These are phyloP conservation scores for Diploscapter pachys DNA, from an alignment of 1,140 invertebrate genomes.

Conservation along the genomic window DNA sequence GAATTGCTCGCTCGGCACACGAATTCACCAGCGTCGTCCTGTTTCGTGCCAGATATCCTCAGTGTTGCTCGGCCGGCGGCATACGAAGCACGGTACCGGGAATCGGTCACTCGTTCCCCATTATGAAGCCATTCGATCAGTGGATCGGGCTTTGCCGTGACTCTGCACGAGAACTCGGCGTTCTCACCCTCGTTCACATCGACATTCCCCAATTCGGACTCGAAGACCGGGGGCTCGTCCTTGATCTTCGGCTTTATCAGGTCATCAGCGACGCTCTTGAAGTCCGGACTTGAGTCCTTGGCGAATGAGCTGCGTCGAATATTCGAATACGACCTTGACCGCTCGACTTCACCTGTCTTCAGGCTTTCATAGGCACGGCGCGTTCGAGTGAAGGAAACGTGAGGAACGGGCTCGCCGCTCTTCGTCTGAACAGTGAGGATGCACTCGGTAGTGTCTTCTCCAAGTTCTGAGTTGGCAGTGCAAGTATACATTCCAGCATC, in stretches of 20 bases:
- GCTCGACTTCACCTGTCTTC: constrained; percentile 34
- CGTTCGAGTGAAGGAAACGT: constrained; percentile 20
- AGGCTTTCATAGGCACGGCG: constrained; percentile 38
- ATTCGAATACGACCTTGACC: constrained; percentile 38
- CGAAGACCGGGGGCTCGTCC: constrained; percentile 33
- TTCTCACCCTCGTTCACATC: constrained; percentile 26
- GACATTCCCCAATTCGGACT: constrained; percentile 24
- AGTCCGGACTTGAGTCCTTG: constrained; percentile 18
- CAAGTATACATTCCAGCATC: constrained; percentile 95
- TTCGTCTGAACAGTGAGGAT: constrained; percentile 92
- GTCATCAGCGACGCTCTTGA: constrained; percentile 20
- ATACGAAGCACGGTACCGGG: constrained; percentile 24
- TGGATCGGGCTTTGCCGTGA: constrained; percentile 36
- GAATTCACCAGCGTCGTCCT: constrained; percentile 85
- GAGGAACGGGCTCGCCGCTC: constrained; percentile 38
- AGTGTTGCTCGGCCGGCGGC: constrained; percentile 24
- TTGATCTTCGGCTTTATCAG: constrained; percentile 23
- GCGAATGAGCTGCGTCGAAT: constrained; percentile 16
- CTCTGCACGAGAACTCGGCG: constrained; percentile 35
- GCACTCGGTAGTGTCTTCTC: constrained; percentile 87
- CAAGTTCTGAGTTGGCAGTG: constrained; percentile 83
- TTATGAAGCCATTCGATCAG: constrained; percentile 45
- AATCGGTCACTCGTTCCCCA: constrained; percentile 37
- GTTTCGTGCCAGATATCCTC: constrained; percentile 18
- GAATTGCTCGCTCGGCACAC: constrained; percentile 84